Percentiles rank a stretch among this genome's conserved stretches.
These are phyloP conservation scores for Lycocerus yunnanus DNA, from an alignment of 2,888 invertebrate genomes.

Conservation along the genomic window DNA sequence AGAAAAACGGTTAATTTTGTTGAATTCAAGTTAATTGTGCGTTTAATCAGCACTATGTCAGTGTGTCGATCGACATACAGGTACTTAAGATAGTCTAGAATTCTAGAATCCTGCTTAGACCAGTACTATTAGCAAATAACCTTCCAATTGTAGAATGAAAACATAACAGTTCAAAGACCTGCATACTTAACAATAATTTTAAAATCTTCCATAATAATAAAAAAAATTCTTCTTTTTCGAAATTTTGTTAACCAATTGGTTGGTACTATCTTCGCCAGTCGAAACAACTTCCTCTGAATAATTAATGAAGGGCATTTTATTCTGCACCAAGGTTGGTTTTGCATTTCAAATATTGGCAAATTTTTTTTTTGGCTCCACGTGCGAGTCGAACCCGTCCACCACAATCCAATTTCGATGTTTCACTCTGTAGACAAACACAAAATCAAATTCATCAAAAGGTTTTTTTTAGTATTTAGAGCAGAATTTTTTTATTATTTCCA, in stretches of 20 bases:
- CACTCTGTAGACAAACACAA: neutral
- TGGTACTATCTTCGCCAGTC: too few relatives aligned
- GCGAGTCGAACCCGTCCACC: neutral
- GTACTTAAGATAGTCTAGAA: constrained; percentile 1
- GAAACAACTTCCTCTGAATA: too few relatives aligned
- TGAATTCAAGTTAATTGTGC: neutral
- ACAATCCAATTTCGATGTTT: neutral
- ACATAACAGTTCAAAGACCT: constrained; percentile 4
- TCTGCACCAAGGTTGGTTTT: neutral
- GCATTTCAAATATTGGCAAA: neutral
- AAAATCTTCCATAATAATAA: too few relatives aligned
- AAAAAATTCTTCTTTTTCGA: neutral
- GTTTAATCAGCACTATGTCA: constrained; percentile 22
- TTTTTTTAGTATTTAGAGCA: neutral
- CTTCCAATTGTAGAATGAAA: constrained; percentile 4
- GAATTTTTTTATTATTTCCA: neutral
- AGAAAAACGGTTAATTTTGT: neutral
- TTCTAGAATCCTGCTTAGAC: constrained; percentile 1
- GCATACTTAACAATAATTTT: neutral
- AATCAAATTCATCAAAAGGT: neutral
- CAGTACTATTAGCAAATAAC: neutral
- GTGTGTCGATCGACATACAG: constrained; percentile 20
- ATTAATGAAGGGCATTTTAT: neutral
- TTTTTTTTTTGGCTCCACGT: neutral
- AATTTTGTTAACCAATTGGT: neutral